These are phyloP conservation scores for Alsophila aescularia DNA, from an alignment of 2,888 invertebrate species.

Conservation along the genomic window DNA sequence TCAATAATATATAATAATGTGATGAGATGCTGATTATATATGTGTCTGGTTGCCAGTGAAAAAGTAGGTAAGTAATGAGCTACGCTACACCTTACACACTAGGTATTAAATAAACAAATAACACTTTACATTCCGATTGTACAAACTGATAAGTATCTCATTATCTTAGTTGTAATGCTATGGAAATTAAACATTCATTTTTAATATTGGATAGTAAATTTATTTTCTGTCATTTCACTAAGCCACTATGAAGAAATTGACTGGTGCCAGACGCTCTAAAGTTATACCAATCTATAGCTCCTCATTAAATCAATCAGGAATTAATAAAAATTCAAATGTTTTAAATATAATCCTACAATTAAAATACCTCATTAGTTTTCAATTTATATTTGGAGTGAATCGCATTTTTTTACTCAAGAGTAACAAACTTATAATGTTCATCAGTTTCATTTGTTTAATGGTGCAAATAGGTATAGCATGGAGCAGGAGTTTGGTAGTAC, in stretches of 20 bases:
- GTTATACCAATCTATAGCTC: background rate
- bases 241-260: background rate
- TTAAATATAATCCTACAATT: slow-evolving; percentile 1
- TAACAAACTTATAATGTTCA: background rate
- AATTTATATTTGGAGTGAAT: slow-evolving; percentile 9
- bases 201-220: too few species aligned
- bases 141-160: too few species aligned
- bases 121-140: too few species aligned
- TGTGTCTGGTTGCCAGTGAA: too few species aligned
- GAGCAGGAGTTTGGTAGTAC: background rate
- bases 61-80: too few species aligned
- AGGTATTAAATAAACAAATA: too few species aligned
- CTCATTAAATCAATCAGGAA: background rate
- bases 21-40: too few species aligned
- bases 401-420: slow-evolving; percentile 30
- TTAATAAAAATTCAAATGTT: background rate
- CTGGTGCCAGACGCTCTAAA: background rate
- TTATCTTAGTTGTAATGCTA: too few species aligned
- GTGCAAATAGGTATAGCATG: background rate
- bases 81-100: too few species aligned
- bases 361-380: background rate
- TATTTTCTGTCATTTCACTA: background rate
- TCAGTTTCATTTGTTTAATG: background rate
- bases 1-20: too few species aligned
- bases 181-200: too few species aligned